Evolutionary conservation across 2,888 invertebrate species (phyloP).

Genomic region (Andrena bucephala): DNA sequence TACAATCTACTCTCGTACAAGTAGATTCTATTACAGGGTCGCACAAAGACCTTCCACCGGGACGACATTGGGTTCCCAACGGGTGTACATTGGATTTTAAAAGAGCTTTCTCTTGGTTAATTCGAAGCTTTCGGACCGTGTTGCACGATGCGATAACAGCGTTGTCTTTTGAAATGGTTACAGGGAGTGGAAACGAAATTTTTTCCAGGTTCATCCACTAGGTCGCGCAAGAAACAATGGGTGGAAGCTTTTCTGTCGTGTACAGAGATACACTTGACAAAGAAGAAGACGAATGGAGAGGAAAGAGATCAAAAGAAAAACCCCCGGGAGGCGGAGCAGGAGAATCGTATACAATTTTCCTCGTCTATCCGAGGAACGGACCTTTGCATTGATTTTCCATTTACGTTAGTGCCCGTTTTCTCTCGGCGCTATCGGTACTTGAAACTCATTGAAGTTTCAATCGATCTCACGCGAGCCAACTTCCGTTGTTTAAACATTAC

Average conservation of each 20-base stretch:
- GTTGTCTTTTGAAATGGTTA: background rate
- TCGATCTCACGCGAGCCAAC: constrained; percentile 28
- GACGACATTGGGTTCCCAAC: background rate
- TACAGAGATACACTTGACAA: constrained; percentile 33
- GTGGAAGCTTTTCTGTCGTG: constrained; percentile 15
- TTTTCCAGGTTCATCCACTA: constrained; percentile 14
- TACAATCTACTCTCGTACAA: no score
- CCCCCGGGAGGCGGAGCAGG: background rate
- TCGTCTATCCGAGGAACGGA: constrained; percentile 8
- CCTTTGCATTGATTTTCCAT: constrained; percentile 56
- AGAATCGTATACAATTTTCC: constrained; percentile 39
- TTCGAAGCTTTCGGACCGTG: background rate
- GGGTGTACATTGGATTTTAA: background rate
- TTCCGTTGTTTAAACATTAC: constrained; percentile 42
- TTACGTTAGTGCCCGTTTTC: constrained; percentile 38
- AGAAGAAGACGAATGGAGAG: constrained; percentile 34
- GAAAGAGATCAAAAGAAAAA: constrained; percentile 28
- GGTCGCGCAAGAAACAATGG: constrained; percentile 14
- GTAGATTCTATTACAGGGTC: no score
- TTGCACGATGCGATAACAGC: constrained; percentile 5
- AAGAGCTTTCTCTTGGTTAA: background rate
- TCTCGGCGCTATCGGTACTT: constrained; percentile 21
- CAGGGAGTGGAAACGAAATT: constrained; percentile 30
- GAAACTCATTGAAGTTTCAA: constrained; percentile 41
- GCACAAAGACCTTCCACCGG: no score